Conservation (phyloP, 2,113 vertebrate genomes). For the Holacanthus passer region DNA sequence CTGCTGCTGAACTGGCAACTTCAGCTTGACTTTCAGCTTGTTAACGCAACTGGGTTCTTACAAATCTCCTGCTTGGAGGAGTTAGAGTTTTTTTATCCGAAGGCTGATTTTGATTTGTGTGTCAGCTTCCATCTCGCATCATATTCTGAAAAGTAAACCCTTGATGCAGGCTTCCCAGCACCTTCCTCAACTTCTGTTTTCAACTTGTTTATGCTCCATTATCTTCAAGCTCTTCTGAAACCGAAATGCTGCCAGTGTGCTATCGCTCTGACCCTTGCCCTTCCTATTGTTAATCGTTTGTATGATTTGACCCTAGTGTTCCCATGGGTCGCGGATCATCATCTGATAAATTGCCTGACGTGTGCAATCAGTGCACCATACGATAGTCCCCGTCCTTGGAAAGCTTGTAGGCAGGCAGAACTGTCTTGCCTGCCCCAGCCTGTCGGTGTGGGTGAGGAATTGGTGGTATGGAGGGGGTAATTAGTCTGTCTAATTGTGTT, state of each 20-base stretch:
- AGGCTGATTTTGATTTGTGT: not conserved
- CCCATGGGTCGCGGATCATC: slow-evolving; percentile 1
- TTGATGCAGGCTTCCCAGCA: not conserved
- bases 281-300: not conserved
- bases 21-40: slow-evolving; percentile 46
- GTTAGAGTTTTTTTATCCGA: not conserved
- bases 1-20: slow-evolving; percentile 58
- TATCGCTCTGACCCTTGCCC: not conserved
- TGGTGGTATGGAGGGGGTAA: slow-evolving; percentile 71
- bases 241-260: not conserved
- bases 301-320: not conserved
- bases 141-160: not conserved
- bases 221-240: not conserved
- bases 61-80: not conserved
- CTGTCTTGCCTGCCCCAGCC: slow-evolving; percentile 64
- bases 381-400: slow-evolving; percentile 4
- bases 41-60: slow-evolving; percentile 15
- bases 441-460: slow-evolving; percentile 69
- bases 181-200: not conserved
- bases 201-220: not conserved
- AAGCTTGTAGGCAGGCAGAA: slow-evolving; percentile 24
- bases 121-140: not conserved
- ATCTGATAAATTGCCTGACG: not conserved
- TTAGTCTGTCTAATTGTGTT: slow-evolving; percentile 78
- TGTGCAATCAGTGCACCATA: not conserved